Evolutionary conservation across 2,797 vertebrate species (phyloP).

Genomic region (Etheostoma perlongum): DNA sequence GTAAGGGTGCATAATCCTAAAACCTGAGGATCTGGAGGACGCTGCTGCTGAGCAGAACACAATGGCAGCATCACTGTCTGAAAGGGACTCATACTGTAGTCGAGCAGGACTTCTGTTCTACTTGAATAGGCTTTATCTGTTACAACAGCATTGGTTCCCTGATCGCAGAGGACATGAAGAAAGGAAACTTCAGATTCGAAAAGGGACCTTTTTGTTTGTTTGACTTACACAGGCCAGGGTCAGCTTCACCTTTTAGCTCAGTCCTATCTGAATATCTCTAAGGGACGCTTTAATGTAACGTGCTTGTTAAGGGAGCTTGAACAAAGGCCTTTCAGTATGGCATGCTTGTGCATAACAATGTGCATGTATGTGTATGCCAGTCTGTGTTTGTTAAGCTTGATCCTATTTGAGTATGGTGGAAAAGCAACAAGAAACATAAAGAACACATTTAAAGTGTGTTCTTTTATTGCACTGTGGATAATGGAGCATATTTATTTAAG

Average conservation of each 20-base stretch:
- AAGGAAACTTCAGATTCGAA: too few relatives aligned
- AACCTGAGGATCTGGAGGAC: too few relatives aligned
- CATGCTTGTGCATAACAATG: conserved; percentile 3
- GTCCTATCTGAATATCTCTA: neutral
- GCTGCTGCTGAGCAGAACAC: too few relatives aligned
- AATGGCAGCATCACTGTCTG: too few relatives aligned
- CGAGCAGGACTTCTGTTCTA: too few relatives aligned
- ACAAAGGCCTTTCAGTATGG: neutral
- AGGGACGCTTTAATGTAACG: neutral
- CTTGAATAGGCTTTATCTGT: too few relatives aligned
- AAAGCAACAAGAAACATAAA: neutral
- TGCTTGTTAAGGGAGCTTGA: neutral
- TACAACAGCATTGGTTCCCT: too few relatives aligned
- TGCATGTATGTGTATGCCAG: neutral
- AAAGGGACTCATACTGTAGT: too few relatives aligned
- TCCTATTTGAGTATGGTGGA: neutral
- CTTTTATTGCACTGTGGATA: neutral
- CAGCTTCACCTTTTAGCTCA: neutral
- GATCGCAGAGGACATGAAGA: too few relatives aligned
- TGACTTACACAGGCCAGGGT: neutral
- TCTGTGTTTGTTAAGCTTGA: neutral
- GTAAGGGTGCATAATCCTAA: too few relatives aligned
- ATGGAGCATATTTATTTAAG: conserved; percentile 2
- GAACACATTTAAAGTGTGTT: neutral
- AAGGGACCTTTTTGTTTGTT: too few relatives aligned